Base-by-base conservation (phyloP, 2,797 vertebrate genomes). In the Periophthalmus magnuspinnatus region DNA sequence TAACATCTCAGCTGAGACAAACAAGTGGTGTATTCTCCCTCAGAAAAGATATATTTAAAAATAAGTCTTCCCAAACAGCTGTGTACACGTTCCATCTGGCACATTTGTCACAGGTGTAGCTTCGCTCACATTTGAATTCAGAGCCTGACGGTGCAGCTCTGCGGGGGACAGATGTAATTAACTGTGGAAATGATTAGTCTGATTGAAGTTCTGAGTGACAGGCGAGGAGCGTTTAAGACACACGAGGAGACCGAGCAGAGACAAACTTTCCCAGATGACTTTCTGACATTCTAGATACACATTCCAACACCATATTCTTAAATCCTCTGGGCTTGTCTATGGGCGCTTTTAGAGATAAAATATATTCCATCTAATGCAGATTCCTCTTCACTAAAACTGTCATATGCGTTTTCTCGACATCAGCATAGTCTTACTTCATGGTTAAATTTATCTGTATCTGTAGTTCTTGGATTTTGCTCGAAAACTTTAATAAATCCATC, bases 101-200 rank as follows among this genome's bases (percentile, higher is more conserved):
- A 47, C 61, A 63, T 47, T 28, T 21, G 11, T 38, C 38, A 63
- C 62, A 65, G 63, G 63, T 65, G 63, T 33, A 64, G 45, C 22
- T 17, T 60, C 5, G n/a, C 38, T 36, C 60, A 28, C 38, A 47
- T 64, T 50, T n/a, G 47, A 11, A 50, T 50, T 65, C 28, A 5
- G 45, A 78, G 60, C 4, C 64, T 24, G 69, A 61, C 78, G 47
- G 72, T 63, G 66, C 76, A 76, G 75, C 75, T 84, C 85, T 79
- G 77, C 65, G 1, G 81, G 80, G 67, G 64, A 70, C 71, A 79
- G 76, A 87, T 77, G 86, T 74, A 89, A 91, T 90, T 90, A 90
- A 80, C 72, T 69, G 69, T 78, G 61, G 81, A 81, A 79, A 84
- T 75, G 76, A 90, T 91, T 86, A 83, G 74, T 74, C 34, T 82